Conservation (phyloP, 2,888 invertebrate species). For the Nephrotoma guestfalica region DNA sequence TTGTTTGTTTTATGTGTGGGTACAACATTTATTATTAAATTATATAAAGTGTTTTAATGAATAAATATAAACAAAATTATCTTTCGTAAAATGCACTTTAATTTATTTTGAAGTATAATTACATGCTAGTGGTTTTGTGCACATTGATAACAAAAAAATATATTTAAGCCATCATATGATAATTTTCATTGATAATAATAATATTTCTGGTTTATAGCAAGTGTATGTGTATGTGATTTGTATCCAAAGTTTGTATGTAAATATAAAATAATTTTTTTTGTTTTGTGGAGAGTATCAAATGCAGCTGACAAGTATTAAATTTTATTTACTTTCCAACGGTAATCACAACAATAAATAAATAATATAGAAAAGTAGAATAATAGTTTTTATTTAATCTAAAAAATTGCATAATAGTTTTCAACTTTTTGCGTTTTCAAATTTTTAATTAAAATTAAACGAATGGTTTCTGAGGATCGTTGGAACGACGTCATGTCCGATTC, state of each 20-base stretch:
- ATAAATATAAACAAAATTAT: not conserved
- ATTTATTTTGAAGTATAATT: not conserved
- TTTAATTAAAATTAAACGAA: constrained; percentile 13
- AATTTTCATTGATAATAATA: not conserved
- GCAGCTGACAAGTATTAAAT: not conserved
- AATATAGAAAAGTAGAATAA: not conserved
- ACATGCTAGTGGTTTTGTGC: not conserved
- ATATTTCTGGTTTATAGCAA: not conserved
- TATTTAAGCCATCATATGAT: not conserved
- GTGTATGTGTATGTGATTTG: not conserved
- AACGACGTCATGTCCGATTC: constrained; percentile 36
- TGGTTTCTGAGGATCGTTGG: constrained; percentile 31
- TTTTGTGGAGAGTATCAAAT: not conserved
- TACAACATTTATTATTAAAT: not conserved
- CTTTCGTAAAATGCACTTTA: not conserved
- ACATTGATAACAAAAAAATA: not conserved
- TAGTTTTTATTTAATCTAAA: not conserved
- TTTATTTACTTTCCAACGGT: not conserved
- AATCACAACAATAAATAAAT: not conserved
- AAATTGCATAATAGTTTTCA: not conserved
- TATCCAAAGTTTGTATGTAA: not conserved
- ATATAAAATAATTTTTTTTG: not conserved
- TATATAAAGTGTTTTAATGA: not conserved
- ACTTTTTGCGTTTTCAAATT: not conserved
- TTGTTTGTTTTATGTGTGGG: not conserved